Evolutionary conservation across 2,888 invertebrate species (phyloP).

Genomic region (Drosophila buzzatii): DNA sequence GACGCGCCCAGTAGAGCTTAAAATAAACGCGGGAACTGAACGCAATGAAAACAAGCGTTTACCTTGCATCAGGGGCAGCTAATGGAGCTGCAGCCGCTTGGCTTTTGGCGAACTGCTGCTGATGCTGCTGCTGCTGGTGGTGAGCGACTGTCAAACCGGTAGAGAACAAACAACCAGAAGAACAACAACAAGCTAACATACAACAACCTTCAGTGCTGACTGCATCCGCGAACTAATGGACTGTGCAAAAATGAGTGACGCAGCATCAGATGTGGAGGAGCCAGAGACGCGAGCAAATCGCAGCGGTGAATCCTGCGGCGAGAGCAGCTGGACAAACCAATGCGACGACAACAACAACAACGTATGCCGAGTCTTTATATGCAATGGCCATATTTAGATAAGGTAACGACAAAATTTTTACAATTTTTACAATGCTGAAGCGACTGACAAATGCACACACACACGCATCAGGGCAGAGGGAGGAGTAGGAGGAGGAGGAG

Average conservation of each 20-base stretch:
- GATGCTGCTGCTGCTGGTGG: constrained; percentile 3
- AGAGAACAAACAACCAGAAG: constrained; percentile 45
- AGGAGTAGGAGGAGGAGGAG: neutral
- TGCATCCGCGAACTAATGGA: constrained; percentile 79
- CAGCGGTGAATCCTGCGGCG: constrained; percentile 43
- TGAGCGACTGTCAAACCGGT: constrained; percentile 76
- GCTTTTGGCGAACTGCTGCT: constrained; percentile 24
- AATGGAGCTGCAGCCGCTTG: constrained; percentile 56
- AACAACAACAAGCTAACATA: constrained; percentile 31
- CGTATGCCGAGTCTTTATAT: constrained; percentile 71
- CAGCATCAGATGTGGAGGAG: constrained; percentile 58
- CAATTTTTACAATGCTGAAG: constrained; percentile 56
- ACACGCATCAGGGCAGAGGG: constrained; percentile 2
- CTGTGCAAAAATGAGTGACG: constrained; percentile 79
- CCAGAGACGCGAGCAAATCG: constrained; percentile 5
- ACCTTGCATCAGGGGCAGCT: constrained; percentile 53
- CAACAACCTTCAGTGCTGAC: constrained; percentile 75
- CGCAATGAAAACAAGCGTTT: constrained; percentile 35
- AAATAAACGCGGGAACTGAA: constrained; percentile 54
- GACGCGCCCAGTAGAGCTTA: constrained; percentile 49
- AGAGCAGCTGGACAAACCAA: constrained; percentile 50
- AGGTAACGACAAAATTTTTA: constrained; percentile 78
- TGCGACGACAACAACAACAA: constrained; percentile 32
- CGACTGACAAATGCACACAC: constrained; percentile 30
- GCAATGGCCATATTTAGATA: constrained; percentile 79